Evolutionary conservation across 2,113 vertebrate species (phyloP), one percentile per base, ranked within the genome.

Genomic region (Halcyon senegalensis): DNA sequence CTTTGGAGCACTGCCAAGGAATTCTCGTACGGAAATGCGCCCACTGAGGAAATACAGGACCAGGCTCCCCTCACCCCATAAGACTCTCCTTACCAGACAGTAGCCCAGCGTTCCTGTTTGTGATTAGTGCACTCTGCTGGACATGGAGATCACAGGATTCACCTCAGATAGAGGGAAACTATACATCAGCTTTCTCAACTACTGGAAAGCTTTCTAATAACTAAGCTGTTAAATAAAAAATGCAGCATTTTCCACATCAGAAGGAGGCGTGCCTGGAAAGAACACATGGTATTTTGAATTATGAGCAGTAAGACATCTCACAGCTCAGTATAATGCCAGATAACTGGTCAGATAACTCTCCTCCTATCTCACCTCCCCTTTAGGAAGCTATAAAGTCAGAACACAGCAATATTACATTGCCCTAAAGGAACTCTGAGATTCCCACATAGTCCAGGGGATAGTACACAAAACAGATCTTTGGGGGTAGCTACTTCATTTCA

Each of bases 71-170:
- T 90, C 30, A 48, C 8, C 43, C 66, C 33, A 43, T 33, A 74
- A 55, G 50, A 63, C 66, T 5, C 13, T 10, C 30, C 41, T 62
- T 81, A 64, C 37, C 14, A 2, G n/a, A 90, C 73, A 59, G 64
- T 46, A 94, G 86, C 23, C 83, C 28, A 59, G 72, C 1, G 33
- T 39, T 60, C 51, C 13, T 30, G 80, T 58, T 87, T 82, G 94
- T 87, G 84, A 91, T 78, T 63, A 92, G 64, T 72, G 95, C 95
- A 78, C 96, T 92, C 94, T 96, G 93, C 93, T 96, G 96, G 96
- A 60, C 80, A 82, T 1, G 21, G 25, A 68, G 37, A 72, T 51
- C 31, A 75, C 16, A 77, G 20, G 25, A 90, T 46, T 62, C 48
- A 25, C 11, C 39, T 62, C 51, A 63, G 46, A 74, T 23, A 19